Evolutionary conservation across 2,888 invertebrate genomes (phyloP).

Genomic region (Piscicola geometra): DNA sequence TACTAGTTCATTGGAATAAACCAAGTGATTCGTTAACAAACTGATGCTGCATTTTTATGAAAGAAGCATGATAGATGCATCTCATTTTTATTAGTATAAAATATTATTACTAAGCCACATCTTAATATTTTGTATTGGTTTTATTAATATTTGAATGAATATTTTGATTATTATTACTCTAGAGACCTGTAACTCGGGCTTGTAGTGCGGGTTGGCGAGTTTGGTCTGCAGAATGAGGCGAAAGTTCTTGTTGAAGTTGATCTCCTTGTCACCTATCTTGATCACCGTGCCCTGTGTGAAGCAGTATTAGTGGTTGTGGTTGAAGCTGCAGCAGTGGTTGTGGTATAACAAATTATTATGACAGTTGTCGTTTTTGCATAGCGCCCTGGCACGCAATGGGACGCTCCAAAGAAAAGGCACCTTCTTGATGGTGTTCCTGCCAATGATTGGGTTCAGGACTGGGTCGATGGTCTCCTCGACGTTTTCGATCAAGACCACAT

Average conservation of each 20-base stretch:
- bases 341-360: not conserved
- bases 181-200: constrained; percentile 80
- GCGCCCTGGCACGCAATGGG: not conserved
- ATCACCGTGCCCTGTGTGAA: constrained; percentile 72
- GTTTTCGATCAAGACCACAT: constrained; percentile 82
- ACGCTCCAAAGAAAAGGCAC: constrained; percentile 53
- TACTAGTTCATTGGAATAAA: too few species aligned
- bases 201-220: constrained; percentile 92
- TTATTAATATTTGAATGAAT: too few species aligned
- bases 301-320: not conserved
- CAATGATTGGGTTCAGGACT: constrained; percentile 82
- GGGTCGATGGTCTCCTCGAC: constrained; percentile 93
- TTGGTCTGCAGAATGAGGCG: constrained; percentile 87
- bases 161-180: too few species aligned
- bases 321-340: not conserved
- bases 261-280: constrained; percentile 92
- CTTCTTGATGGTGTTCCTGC: constrained; percentile 87
- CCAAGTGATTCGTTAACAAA: too few species aligned
- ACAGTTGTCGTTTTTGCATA: not conserved
- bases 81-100: too few species aligned
- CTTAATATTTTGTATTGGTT: too few species aligned
- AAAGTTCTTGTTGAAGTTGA: constrained; percentile 83
- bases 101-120: too few species aligned
- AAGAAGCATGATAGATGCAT: too few species aligned
- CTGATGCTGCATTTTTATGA: too few species aligned